phyloP scores from a whole-genome alignment of 2,888 invertebrate genomes.

The Saturnia japonica region DNA sequence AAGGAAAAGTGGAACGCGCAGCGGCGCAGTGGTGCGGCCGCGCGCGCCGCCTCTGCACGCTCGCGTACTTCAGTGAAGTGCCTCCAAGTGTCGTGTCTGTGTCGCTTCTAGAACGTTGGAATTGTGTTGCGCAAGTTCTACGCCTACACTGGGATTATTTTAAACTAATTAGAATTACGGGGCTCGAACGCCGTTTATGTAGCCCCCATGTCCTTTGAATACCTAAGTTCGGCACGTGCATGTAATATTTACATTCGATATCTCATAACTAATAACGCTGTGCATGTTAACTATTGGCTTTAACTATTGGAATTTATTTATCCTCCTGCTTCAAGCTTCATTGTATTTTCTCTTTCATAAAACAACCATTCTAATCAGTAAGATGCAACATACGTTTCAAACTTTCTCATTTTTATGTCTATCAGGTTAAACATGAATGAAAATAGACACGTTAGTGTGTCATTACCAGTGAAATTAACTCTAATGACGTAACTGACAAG shows the following conservation, averaged over 20 bases:
- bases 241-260: slow-evolving; percentile 54
- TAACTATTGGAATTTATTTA: slow-evolving; percentile 27
- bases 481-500: slow-evolving; percentile 26
- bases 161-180: slow-evolving; percentile 63
- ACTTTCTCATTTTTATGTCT: slow-evolving; percentile 15
- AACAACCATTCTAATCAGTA: slow-evolving; percentile 19
- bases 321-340: not conserved
- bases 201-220: slow-evolving; percentile 50
- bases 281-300: slow-evolving; percentile 40
- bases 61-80: slow-evolving; percentile 71
- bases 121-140: slow-evolving; percentile 78
- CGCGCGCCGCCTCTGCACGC: slow-evolving; percentile 78
- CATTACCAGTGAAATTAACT: slow-evolving; percentile 29
- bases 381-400: slow-evolving; percentile 21
- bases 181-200: slow-evolving; percentile 52
- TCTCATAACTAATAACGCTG: slow-evolving; percentile 45
- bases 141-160: slow-evolving; percentile 77
- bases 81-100: slow-evolving; percentile 72
- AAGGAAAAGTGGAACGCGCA: slow-evolving; percentile 80
- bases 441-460: slow-evolving; percentile 28
- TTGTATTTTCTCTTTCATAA: slow-evolving; percentile 19
- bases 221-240: slow-evolving; percentile 52
- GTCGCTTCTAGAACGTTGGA: slow-evolving; percentile 77
- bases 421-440: slow-evolving; percentile 24
- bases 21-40: slow-evolving; percentile 73